Base-by-base conservation (phyloP, 2,888 invertebrate genomes). In the Lycophotia porphyrea region DNA sequence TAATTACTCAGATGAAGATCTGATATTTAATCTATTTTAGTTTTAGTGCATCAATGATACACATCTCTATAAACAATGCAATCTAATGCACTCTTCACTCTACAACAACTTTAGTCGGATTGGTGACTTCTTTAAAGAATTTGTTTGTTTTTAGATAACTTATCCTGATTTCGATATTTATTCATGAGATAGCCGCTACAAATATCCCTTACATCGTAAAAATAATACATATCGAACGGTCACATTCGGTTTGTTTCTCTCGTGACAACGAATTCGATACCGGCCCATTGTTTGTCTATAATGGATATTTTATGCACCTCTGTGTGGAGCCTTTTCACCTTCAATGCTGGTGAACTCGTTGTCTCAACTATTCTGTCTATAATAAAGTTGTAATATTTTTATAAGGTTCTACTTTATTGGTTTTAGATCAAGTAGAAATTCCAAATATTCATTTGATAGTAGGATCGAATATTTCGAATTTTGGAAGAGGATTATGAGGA, bases 291-390 rank as follows among this genome's bases (percentile, higher is more conserved):
- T 87, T 84, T 87, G 71, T 75, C 72, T 78, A 70, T 87, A 88
- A 87, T 87, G 88, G 88, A 84, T 86, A 88, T 91, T 91, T 90
- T 90, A 91, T 91, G 91, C 91, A 90, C 86, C 84, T 83, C 60
- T 73, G 81, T 87, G 82, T 84, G 82, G 78, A 84, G 79, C 79
- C 88, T 66, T 68, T 71, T 71, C 65, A 34, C 66, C 44, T 75
- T 42, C 58, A 74, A 66, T 69, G 52, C 15, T 64, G 44, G 44
- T 72, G 47, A 65, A 79, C 18, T 65, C 42, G 52, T 75, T 72
- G 47, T 78, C 55, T 71, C 58, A 75, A 85, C 58, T 73, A 69
- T 47, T 68, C 64, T 67, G 69, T 18, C 31, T 70, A 60, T 68
- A 67, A 49, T 72, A 78, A 67, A 61, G 42, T 61, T 68, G 18